phyloP scores from a whole-genome alignment of 92 coral and sea anemone genomes.

The Palythoa heliodiscus region DNA sequence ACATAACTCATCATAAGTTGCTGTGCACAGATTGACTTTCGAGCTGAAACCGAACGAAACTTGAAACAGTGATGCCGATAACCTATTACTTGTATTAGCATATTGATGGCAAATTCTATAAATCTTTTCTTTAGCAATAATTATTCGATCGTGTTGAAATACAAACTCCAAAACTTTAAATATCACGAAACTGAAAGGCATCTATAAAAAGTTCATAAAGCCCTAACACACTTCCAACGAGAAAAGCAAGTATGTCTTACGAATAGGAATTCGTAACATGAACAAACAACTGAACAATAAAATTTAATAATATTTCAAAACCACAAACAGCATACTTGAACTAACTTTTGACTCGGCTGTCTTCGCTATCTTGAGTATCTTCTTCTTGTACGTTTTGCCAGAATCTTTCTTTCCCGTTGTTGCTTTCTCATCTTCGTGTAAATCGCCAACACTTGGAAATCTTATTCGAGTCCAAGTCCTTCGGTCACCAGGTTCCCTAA shows the following conservation, averaged over 20 bases:
- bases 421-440: not conserved
- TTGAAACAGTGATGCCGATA: no score
- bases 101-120: no score
- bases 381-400: slow-evolving; percentile 19
- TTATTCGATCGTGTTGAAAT: no score
- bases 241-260: not conserved
- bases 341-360: slow-evolving; percentile 14
- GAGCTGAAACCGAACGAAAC: no score
- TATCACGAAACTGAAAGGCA: no score
- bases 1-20: no score
- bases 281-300: not conserved
- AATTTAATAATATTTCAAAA: not conserved
- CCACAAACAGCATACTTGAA: not conserved
- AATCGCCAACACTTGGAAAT: slow-evolving; percentile 19
- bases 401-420: not conserved
- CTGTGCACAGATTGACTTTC: no score
- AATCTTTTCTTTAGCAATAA: no score
- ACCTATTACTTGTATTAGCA: no score
- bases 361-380: not conserved
- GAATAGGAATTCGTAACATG: not conserved
- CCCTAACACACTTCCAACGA: no score
- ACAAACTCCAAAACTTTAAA: no score
- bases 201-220: no score
- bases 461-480: slow-evolving; percentile 19
- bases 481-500: not conserved